Evolutionary conservation across 2,888 invertebrate genomes (phyloP).

Genomic region (Caenorhabditis sp.): DNA sequence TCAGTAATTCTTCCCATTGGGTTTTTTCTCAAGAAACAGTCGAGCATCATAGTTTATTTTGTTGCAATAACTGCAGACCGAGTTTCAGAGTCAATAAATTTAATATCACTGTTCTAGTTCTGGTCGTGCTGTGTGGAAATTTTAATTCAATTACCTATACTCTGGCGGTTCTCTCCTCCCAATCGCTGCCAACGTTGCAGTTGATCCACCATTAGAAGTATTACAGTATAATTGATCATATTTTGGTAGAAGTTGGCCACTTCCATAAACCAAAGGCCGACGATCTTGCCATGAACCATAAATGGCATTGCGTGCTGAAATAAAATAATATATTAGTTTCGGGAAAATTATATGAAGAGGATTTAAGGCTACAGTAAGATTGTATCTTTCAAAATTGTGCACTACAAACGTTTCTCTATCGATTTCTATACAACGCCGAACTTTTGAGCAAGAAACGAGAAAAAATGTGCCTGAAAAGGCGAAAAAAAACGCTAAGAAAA

Average conservation of each 20-base stretch:
- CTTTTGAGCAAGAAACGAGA: background rate
- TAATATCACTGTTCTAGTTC: too few species aligned
- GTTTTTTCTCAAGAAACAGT: too few species aligned
- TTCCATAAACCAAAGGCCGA: constrained; percentile 16
- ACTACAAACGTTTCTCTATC: background rate
- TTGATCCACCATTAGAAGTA: constrained; percentile 10
- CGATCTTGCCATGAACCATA: constrained; percentile 43
- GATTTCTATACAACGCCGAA: background rate
- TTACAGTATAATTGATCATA: constrained; percentile 41
- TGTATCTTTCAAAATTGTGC: background rate
- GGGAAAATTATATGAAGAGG: background rate
- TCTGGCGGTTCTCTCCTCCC: constrained; percentile 38
- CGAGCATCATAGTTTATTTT: too few species aligned
- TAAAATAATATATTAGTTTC: background rate
- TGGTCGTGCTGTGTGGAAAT: background rate
- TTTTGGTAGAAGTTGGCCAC: constrained; percentile 24
- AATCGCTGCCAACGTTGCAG: constrained; percentile 21
- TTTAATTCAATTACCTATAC: constrained; percentile 14
- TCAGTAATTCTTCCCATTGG: too few species aligned
- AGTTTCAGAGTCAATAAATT: background rate
- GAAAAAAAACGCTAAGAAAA: background rate
- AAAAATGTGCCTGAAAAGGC: too few species aligned
- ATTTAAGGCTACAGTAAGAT: background rate
- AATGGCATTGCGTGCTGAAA: constrained; percentile 30
- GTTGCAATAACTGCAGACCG: too few species aligned